These are phyloP conservation scores for Dysmachus trigonus DNA, from an alignment of 2,888 invertebrate genomes.

Conservation along the genomic window DNA sequence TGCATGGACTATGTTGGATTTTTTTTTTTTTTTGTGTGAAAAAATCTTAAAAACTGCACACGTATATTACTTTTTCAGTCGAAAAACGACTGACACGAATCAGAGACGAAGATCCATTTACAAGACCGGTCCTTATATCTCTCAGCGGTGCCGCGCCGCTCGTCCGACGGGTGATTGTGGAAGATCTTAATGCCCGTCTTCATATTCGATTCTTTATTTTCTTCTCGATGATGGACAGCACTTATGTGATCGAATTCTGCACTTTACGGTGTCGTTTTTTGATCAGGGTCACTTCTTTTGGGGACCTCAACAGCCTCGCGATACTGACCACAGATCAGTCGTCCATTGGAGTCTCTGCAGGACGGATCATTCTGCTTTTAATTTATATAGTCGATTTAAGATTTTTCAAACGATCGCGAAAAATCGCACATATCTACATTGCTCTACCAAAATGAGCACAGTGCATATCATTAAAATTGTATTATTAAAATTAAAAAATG, in stretches of 20 bases:
- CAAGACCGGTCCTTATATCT: constrained; percentile 22
- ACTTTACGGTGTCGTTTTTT: not conserved
- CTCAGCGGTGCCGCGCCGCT: not conserved
- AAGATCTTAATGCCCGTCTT: not conserved
- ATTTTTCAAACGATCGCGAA: too few species aligned
- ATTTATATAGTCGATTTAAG: not conserved
- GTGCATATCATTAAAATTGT: not conserved
- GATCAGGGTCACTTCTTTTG: not conserved
- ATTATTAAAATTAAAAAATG: not conserved
- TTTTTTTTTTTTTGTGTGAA: not conserved
- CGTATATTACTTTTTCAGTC: not conserved
- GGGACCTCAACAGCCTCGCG: not conserved
- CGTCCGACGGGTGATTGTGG: not conserved
- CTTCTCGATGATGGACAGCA: not conserved
- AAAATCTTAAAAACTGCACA: constrained; percentile 32
- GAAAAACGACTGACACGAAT: not conserved
- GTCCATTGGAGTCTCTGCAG: not conserved
- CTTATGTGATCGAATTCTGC: not conserved
- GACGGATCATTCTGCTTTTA: not conserved
- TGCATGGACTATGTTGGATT: not conserved
- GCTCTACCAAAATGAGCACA: not conserved
- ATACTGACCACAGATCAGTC: not conserved
- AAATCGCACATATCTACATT: not conserved
- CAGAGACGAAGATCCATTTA: not conserved
- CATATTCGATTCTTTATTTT: not conserved